These are phyloP conservation scores for Parasteatoda lunata DNA, from an alignment of 2,888 invertebrate species.

Conservation along the genomic window DNA sequence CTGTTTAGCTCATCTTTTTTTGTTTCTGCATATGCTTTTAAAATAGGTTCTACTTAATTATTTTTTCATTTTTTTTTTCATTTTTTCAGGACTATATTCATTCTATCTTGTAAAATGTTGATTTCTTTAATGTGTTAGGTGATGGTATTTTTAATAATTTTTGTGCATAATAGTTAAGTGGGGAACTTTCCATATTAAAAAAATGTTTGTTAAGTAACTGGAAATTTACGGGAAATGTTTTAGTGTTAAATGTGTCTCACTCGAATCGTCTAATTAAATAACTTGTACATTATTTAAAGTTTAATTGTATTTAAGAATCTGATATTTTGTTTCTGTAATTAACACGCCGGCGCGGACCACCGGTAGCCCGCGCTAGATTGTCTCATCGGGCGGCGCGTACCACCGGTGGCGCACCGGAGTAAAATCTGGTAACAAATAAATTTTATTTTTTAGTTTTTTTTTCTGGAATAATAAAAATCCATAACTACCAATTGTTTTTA, in stretches of 20 bases:
- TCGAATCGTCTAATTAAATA: background rate
- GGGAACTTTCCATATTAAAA: conserved; percentile 20
- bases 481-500: no score
- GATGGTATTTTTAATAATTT: background rate
- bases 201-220: conserved; percentile 11
- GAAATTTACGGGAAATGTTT: conserved; percentile 68
- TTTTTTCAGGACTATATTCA: background rate
- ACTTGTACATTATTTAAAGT: background rate
- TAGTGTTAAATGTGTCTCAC: background rate
- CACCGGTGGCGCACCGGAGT: no score
- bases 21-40: background rate
- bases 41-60: background rate
- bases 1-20: background rate
- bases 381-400: no score
- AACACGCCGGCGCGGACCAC: no score
- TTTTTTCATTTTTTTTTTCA: conserved; percentile 10
- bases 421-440: no score
- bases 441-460: no score
- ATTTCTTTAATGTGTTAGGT: no score
- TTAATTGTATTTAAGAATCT: background rate
- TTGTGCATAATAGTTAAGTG: conserved; percentile 1
- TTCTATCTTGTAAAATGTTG: no score
- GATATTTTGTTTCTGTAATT: background rate
- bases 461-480: no score
- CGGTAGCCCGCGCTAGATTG: no score